Evolutionary conservation across 2,113 vertebrate genomes (phyloP).

Genomic region (Plecotus auritus): DNA sequence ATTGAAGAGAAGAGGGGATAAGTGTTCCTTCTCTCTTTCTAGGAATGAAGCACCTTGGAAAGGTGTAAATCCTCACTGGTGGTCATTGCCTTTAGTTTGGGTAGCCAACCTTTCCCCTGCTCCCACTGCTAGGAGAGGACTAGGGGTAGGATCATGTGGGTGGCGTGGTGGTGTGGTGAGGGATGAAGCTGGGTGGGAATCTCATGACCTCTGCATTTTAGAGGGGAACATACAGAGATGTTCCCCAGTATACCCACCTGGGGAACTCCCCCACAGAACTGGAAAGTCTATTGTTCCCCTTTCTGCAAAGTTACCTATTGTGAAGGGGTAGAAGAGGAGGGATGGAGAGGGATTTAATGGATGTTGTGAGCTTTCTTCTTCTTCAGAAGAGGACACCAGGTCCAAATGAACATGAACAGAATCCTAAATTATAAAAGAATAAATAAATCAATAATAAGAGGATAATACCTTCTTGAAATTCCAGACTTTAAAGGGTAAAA

Average conservation of each 20-base stretch:
- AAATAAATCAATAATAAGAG: background rate
- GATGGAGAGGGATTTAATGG: background rate
- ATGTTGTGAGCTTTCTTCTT: background rate
- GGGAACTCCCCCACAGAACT: background rate
- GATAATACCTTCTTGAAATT: background rate
- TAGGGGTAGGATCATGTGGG: accelerated
- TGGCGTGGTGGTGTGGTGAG: accelerated
- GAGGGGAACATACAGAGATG: background rate
- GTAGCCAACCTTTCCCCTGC: accelerated
- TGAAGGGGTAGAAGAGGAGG: too few species aligned
- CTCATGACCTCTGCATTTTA: background rate
- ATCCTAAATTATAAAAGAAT: background rate
- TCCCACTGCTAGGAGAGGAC: background rate
- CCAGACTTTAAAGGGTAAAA: background rate
- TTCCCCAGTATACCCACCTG: background rate
- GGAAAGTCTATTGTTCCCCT: background rate
- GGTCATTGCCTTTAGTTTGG: background rate
- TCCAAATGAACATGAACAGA: background rate
- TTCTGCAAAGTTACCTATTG: background rate
- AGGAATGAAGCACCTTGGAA: background rate
- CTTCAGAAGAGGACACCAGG: background rate
- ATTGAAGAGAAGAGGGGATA: background rate
- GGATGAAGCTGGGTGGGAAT: background rate
- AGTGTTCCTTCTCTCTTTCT: background rate
- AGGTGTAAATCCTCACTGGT: background rate